phyloP scores from a whole-genome alignment of 1,140 invertebrate genomes.

The Drosophila busckii region DNA sequence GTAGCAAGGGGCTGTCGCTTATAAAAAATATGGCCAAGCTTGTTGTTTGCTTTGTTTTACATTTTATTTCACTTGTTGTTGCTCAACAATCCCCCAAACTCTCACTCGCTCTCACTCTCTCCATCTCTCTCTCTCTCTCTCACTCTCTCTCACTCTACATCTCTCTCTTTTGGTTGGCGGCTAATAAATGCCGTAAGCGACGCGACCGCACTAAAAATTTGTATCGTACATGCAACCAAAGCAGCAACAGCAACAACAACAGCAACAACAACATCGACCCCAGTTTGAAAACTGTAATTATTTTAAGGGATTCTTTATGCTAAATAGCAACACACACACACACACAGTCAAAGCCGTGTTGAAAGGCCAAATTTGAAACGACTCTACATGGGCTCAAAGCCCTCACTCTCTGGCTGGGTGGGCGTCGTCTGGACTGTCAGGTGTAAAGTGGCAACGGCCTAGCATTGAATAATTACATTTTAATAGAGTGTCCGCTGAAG shows the following conservation, averaged over 20 bases:
- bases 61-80: constrained; percentile 71
- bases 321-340: constrained; percentile 43
- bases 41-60: constrained; percentile 65
- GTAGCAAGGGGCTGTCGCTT: constrained; percentile 33
- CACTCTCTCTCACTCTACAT: background rate
- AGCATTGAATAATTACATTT: constrained; percentile 73
- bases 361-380: constrained; percentile 46
- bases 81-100: constrained; percentile 4
- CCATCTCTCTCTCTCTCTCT: too few species aligned
- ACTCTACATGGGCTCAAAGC: background rate
- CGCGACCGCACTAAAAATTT: constrained; percentile 63
- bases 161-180: too few species aligned
- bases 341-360: background rate
- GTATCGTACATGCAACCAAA: constrained; percentile 46
- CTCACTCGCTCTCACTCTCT: too few species aligned
- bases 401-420: background rate
- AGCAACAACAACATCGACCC: constrained; percentile 22
- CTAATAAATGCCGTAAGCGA: constrained; percentile 63
- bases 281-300: constrained; percentile 67
- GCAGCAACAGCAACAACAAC: constrained; percentile 32
- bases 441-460: constrained; percentile 66
- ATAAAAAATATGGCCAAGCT: constrained; percentile 59
- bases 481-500: constrained; percentile 62
- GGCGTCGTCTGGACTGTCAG: constrained; percentile 32
- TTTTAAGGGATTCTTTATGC: constrained; percentile 73